Evolutionary conservation across 2,797 vertebrate genomes (phyloP).

Genomic region (Micrastur ruficollis): DNA sequence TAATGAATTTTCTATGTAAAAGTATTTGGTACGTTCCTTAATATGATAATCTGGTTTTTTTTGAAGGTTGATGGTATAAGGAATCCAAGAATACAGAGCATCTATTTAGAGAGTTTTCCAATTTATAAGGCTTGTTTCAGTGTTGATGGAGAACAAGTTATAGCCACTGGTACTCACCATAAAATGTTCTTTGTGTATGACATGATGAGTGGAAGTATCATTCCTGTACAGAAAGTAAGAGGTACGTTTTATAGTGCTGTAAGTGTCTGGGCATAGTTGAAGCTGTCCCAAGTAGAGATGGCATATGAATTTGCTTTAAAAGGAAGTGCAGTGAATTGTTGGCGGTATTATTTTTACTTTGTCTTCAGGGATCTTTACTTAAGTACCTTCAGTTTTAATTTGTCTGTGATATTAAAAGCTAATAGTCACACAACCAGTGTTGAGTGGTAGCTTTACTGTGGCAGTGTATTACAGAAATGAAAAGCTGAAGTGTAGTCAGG

Average conservation of each 20-base stretch:
- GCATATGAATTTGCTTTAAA: not conserved
- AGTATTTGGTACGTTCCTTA: not conserved
- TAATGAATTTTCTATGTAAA: not conserved
- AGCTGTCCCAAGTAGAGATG: not conserved
- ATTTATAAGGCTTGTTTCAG: slow-evolving; percentile 87
- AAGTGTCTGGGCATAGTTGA: not conserved
- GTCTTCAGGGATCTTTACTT: not conserved
- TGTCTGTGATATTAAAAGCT: not conserved
- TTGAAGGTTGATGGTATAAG: slow-evolving; percentile 89
- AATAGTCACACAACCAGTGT: not conserved
- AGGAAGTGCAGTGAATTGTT: not conserved
- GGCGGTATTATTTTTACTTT: not conserved
- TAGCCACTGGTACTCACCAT: slow-evolving; percentile 86
- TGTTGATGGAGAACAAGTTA: slow-evolving; percentile 83
- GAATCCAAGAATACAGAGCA: slow-evolving; percentile 93
- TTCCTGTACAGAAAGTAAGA: slow-evolving; percentile 82
- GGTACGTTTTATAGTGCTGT: slow-evolving; percentile 67
- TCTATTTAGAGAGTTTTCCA: slow-evolving; percentile 89
- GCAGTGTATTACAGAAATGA: not conserved
- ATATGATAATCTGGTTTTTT: not conserved
- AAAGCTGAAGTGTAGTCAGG: not conserved
- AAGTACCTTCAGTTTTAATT: not conserved
- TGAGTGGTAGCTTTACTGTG: not conserved
- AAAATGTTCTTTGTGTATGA: slow-evolving; percentile 93
- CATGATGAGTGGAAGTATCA: slow-evolving; percentile 89